Conservation (phyloP, 2,113 vertebrate species). For the Cynopterus brachyotis region DNA sequence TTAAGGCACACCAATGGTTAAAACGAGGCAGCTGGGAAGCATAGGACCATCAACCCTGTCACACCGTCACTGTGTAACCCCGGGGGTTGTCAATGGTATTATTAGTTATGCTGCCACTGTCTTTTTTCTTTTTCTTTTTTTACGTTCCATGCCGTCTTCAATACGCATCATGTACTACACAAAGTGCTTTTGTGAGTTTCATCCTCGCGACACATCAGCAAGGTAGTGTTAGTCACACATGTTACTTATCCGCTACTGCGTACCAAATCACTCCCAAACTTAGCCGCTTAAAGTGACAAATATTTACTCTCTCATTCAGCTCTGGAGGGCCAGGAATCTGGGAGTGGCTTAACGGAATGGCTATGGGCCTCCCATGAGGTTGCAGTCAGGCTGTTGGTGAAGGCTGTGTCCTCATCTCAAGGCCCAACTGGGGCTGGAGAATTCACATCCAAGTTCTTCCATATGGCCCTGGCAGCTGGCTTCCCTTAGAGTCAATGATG, state of each 20-base stretch:
- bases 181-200: background rate
- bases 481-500: background rate
- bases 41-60: background rate
- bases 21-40: background rate
- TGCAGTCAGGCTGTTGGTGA: fast-evolving
- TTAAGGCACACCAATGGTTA: background rate
- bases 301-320: fast-evolving
- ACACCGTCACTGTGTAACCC: fast-evolving
- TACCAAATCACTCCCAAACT: background rate
- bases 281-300: background rate
- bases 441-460: no score
- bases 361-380: background rate
- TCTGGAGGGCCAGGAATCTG: background rate
- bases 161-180: fast-evolving
- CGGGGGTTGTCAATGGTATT: fast-evolving
- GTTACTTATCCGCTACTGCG: background rate
- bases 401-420: background rate
- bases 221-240: background rate
- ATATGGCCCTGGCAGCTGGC: fast-evolving
- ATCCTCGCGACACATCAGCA: background rate
- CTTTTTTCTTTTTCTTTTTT: no score
- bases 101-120: fast-evolving
- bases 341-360: background rate
- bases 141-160: background rate
- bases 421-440: background rate